Evolutionary conservation across 2,888 invertebrate species (phyloP), one percentile per base, ranked within the genome.

Genomic region (Mantis religiosa): DNA sequence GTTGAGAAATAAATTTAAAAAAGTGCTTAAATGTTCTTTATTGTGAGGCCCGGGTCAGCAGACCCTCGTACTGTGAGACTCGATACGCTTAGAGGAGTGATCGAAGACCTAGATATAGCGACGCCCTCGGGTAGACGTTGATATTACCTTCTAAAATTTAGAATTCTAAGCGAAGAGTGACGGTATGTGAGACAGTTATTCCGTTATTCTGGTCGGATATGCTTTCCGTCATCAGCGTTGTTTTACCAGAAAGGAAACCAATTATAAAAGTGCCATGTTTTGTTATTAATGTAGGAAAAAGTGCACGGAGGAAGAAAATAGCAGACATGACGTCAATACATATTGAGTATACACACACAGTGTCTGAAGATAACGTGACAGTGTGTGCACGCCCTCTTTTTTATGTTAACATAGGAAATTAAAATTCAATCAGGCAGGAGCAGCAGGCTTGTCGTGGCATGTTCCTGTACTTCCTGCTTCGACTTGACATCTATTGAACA

Each of bases 351-450:
- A 82, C 87, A 82, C 82, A 82, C 87, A 82, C 82, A 87, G 87
- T 86, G 87, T 25, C 82, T 81, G 87, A 87, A 81, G 87, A 71
- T 71, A 71, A 71, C 25, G 54, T 71, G 54, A 20, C 54, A 71
- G 54, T 34, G 82, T 87, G 83, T 83, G 83, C 28, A n/a, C 28
- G 83, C 28, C 54, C 28, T 83, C 28, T 41, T 86, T 86, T 87
- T 87, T 87, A 71, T 71, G 54, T 87, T 87, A 82, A 87, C 87
- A 87, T 87, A 88, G 89, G 89, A 87, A 89, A 89, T 89, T 89
- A 89, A 89, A 88, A 89, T 89, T 89, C 89, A 89, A 89, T 89
- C 89, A 89, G 89, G 34, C 47, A 54, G 30, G 54, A 71, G 54
- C 54, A 71, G 84, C 83, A 30, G 82, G 81, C 71, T 30, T 81